These are phyloP conservation scores for Latrodectus geometricus DNA, from an alignment of 1,140 invertebrate species.

Conservation along the genomic window DNA sequence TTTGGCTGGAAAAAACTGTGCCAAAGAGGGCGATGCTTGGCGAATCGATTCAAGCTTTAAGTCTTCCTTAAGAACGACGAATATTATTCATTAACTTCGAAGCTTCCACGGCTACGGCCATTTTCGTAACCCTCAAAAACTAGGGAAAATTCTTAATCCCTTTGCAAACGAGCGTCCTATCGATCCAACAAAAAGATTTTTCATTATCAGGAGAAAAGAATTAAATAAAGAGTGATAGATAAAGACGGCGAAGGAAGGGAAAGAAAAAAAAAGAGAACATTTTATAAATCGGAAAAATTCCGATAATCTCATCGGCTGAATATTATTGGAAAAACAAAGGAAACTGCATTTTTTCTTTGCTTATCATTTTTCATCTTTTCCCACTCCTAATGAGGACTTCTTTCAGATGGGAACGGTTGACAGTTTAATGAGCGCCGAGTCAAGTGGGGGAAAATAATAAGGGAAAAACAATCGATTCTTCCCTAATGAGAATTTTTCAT, in stretches of 20 bases:
- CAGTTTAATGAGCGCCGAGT: slow-evolving; percentile 52
- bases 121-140: slow-evolving; percentile 42
- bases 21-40: slow-evolving; percentile 39
- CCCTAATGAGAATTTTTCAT: slow-evolving; percentile 59
- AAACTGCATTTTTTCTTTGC: slow-evolving; percentile 29
- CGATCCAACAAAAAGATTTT: slow-evolving; percentile 49
- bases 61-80: slow-evolving; percentile 4
- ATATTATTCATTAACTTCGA: slow-evolving; percentile 58
- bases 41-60: slow-evolving; percentile 24
- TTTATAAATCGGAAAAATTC: slow-evolving; percentile 58
- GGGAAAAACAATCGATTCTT: slow-evolving; percentile 44
- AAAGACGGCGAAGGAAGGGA: not conserved
- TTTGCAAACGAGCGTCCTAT: slow-evolving; percentile 46
- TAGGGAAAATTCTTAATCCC: slow-evolving; percentile 58
- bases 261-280: slow-evolving; percentile 24
- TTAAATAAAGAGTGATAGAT: slow-evolving; percentile 50
- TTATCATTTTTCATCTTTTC: slow-evolving; percentile 47
- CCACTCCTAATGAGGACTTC: slow-evolving; percentile 45
- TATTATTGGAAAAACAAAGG: slow-evolving; percentile 60
- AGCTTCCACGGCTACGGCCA: slow-evolving; percentile 23
- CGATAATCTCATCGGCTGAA: slow-evolving; percentile 55
- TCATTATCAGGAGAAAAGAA: slow-evolving; percentile 56
- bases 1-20: slow-evolving; percentile 4
- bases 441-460: slow-evolving; percentile 36
- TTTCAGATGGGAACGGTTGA: slow-evolving; percentile 35